A percentile compares a stretch with the other conserved stretches of the same genome.
phyloP scores from a whole-genome alignment of 1,140 invertebrate genomes.

The Macrosteles quadrilineatus region DNA sequence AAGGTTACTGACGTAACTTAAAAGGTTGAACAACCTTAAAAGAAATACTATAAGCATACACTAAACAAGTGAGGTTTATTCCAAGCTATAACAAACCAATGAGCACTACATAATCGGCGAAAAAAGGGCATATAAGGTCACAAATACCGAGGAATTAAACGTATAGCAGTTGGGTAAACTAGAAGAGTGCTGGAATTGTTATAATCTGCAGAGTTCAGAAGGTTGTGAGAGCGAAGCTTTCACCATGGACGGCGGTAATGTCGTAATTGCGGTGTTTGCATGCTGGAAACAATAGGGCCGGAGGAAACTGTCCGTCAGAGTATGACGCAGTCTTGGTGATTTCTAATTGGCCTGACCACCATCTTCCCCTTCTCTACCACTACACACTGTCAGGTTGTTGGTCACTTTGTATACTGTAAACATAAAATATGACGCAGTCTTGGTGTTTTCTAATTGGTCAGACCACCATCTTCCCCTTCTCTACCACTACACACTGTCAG shows the following conservation, averaged over 20 bases:
- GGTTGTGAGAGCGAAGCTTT: constrained; percentile 13
- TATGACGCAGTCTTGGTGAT: not conserved
- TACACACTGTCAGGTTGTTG: too few species aligned
- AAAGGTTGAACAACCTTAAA: too few species aligned
- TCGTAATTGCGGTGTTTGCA: constrained; percentile 11
- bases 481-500: too few species aligned
- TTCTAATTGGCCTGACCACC: constrained; percentile 11
- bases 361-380: not conserved
- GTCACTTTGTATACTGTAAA: too few species aligned
- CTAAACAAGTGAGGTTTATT: too few species aligned
- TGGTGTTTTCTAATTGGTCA: not conserved
- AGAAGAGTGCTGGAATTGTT: not conserved
- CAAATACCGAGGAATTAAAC: too few species aligned
- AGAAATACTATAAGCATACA: too few species aligned
- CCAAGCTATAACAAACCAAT: too few species aligned
- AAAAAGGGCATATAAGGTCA: too few species aligned
- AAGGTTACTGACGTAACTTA: too few species aligned
- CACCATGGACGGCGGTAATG: not conserved
- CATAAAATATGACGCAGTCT: not conserved
- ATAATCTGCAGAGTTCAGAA: constrained; percentile 1
- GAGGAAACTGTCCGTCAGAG: constrained; percentile 10
- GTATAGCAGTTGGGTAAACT: too few species aligned
- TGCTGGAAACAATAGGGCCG: not conserved
- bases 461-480: not conserved
- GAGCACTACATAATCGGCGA: too few species aligned